Evolutionary conservation across 2,888 invertebrate species (phyloP), one percentile per base, ranked within the genome.

Genomic region (Chesias legatella): DNA sequence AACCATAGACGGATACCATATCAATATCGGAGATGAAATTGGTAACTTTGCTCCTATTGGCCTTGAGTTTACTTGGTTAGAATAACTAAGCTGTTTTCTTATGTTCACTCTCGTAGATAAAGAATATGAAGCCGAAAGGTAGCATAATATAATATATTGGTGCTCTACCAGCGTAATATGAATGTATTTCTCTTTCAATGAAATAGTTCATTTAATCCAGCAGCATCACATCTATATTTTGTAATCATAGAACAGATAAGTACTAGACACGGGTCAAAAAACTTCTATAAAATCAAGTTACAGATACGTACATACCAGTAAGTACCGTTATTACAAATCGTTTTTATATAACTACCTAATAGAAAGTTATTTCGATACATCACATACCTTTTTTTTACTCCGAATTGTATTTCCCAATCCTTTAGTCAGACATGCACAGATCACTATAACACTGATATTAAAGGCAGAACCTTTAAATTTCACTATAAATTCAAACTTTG

Each of bases 401-500:
- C 72, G 71, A 73, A 71, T 62, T 53, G 50, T 62, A 67, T 71
- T 56, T 58, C 67, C 63, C 76, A 82, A 83, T 85, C 84, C 85
- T 76, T 70, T 64, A 59, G 33, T 58, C 54, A 46, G 52, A 68
- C 63, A 73, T 67, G 45, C 75, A 77, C 72, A 49, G 39, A 65
- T 53, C 71, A 75, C 73, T 61, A 55, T 63, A 65, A 47, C 72
- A 73, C 73, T 49, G 45, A 59, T 53, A 63, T 65, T 64, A 71
- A 63, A 54, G 62, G 67, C 64, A 60, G 63, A 73, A 73, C 66
- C 67, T 68, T 66, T 63, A 61, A 47, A 69, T 71, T 65, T 53
- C 70, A 73, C 68, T 79, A 79, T 81, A 76, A 78, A 77, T 83
- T 83, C 75, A 70, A 82, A 84, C 70, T 76, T 73, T 63, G 78